phyloP scores from a whole-genome alignment of 1,140 invertebrate genomes.

The Onthophagus taurus region DNA sequence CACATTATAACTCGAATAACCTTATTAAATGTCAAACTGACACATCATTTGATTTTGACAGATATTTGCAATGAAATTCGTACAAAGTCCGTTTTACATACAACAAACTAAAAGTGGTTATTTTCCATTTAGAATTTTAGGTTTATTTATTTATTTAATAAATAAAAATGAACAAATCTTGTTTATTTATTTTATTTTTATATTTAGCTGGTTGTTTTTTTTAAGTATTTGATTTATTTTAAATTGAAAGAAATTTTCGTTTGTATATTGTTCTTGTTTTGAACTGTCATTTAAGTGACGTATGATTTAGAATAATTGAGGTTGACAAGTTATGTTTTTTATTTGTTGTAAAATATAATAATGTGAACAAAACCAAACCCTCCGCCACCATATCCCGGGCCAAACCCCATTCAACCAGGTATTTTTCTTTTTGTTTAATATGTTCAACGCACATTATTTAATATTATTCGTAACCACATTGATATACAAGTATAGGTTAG shows the following conservation, averaged over 20 bases:
- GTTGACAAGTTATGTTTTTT: not conserved
- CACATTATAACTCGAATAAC: not conserved
- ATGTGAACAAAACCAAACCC: conserved; percentile 15
- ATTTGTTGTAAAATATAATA: conserved; percentile 1
- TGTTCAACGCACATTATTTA: not conserved
- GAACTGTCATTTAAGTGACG: not conserved
- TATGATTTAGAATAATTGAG: not conserved
- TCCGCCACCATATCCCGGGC: conserved; percentile 18
- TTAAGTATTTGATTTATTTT: no score
- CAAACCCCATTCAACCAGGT: conserved; percentile 9
- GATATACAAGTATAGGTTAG: no score
- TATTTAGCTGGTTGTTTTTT: no score
- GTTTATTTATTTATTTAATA: no score
- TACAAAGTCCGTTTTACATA: no score
- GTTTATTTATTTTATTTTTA: no score
- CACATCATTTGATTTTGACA: conserved; percentile 13
- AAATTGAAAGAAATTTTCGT: no score
- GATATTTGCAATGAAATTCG: not conserved
- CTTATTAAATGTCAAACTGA: conserved; percentile 6
- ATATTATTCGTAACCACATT: no score
- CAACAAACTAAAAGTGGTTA: no score
- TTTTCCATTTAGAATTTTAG: no score
- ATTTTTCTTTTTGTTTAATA: not conserved
- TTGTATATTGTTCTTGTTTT: no score
- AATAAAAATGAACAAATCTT: no score